phyloP scores from a whole-genome alignment of 1,140 invertebrate genomes.

The Dolichoris vasculosae region DNA sequence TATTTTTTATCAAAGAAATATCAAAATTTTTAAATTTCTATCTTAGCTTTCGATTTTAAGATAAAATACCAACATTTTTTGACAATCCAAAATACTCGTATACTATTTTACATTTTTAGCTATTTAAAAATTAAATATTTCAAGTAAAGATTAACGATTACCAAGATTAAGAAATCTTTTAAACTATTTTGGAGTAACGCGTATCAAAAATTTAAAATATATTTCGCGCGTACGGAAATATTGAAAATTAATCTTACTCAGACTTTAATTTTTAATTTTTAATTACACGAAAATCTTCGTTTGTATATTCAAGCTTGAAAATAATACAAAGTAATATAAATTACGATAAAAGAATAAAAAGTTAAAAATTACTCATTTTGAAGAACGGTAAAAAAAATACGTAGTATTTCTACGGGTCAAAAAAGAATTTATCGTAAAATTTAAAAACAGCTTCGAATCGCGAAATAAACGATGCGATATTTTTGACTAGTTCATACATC shows the following conservation, averaged over 20 bases:
- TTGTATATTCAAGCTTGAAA: background rate
- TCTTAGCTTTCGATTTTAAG: no score
- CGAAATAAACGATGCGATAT: background rate
- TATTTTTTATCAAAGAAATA: no score
- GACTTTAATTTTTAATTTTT: no score
- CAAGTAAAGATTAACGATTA: background rate
- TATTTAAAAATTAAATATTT: background rate
- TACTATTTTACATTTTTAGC: background rate
- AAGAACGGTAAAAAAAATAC: background rate
- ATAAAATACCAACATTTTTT: no score
- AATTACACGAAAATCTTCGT: background rate
- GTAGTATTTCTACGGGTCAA: background rate
- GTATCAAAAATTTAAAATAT: background rate
- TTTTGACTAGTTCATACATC: background rate
- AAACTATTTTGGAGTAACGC: no score
- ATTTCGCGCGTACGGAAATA: background rate
- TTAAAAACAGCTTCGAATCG: no score
- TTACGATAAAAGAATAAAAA: no score
- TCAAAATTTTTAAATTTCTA: background rate
- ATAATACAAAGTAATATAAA: background rate
- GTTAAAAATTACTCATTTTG: no score
- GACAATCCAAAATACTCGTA: background rate
- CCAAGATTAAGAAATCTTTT: no score
- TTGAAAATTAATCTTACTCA: background rate
- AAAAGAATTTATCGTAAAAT: background rate